phyloP scores from a whole-genome alignment of 2,797 vertebrate genomes.

The Melanotaenia trifasciata region DNA sequence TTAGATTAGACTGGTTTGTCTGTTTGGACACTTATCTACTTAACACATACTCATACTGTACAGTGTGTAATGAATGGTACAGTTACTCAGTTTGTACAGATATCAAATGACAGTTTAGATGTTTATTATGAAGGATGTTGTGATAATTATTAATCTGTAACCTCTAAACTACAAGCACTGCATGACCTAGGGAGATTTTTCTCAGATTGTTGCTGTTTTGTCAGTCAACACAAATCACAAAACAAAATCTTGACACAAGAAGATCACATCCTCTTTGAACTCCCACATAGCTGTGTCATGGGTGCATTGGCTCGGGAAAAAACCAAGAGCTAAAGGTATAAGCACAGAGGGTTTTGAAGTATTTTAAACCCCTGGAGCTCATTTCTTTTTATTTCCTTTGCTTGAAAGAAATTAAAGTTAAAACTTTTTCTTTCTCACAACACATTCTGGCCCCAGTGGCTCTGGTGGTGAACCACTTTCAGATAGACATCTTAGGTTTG shows the following conservation, averaged over 20 bases:
- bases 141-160: neutral
- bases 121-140: neutral
- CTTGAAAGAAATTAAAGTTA: constrained; percentile 43
- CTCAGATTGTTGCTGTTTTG: neutral
- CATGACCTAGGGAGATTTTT: neutral
- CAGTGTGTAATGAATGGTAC: neutral
- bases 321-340: neutral
- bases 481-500: constrained; percentile 71
- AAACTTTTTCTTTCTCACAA: constrained; percentile 44
- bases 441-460: constrained; percentile 58
- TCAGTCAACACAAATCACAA: neutral
- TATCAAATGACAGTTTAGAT: neutral
- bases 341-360: constrained; percentile 3
- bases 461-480: constrained; percentile 54
- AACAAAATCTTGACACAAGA: neutral
- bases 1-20: constrained; percentile 26
- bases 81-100: neutral
- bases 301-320: neutral
- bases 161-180: neutral
- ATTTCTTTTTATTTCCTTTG: constrained; percentile 24
- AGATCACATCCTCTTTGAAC: no score
- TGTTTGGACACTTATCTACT: constrained; percentile 39
- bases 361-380: constrained; percentile 20
- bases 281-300: neutral
- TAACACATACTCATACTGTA: constrained; percentile 1